A percentile compares a stretch with the other conserved stretches of the same genome.
Evolutionary conservation across 2,113 vertebrate genomes (phyloP).

Genomic region (Echinops telfairi): DNA sequence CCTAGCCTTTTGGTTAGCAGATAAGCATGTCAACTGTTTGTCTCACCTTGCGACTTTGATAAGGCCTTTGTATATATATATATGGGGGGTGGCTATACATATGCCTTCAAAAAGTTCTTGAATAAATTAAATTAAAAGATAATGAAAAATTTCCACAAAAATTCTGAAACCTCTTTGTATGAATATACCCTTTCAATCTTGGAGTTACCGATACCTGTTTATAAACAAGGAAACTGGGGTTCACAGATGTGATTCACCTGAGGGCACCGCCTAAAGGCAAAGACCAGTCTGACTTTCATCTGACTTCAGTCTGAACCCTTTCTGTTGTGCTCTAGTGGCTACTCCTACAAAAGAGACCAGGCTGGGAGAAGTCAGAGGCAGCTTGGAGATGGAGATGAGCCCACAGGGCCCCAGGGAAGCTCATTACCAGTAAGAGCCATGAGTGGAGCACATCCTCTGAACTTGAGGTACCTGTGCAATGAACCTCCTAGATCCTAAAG

Average conservation of each 20-base stretch:
- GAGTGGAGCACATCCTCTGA: no score
- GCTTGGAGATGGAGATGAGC: not conserved
- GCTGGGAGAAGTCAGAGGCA: not conserved
- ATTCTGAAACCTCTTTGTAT: no score
- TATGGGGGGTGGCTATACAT: no score
- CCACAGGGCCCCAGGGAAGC: fast-evolving
- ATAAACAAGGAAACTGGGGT: not conserved
- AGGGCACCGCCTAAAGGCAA: not conserved
- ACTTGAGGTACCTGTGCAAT: no score
- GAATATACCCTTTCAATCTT: not conserved
- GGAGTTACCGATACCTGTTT: not conserved
- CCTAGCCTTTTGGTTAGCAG: not conserved
- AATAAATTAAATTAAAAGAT: no score
- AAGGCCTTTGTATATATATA: not conserved
- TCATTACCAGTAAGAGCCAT: no score
- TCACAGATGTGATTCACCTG: not conserved
- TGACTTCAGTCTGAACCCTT: conserved; percentile 4
- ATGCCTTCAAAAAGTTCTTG: no score
- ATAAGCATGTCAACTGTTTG: not conserved
- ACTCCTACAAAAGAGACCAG: not conserved
- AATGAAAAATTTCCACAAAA: no score
- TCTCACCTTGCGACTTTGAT: not conserved
- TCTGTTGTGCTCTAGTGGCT: not conserved
- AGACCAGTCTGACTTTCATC: not conserved
- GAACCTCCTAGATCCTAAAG: no score